Conservation (phyloP, 35 echinoderm and acorn worm genomes). For the Amphiura filiformis region DNA sequence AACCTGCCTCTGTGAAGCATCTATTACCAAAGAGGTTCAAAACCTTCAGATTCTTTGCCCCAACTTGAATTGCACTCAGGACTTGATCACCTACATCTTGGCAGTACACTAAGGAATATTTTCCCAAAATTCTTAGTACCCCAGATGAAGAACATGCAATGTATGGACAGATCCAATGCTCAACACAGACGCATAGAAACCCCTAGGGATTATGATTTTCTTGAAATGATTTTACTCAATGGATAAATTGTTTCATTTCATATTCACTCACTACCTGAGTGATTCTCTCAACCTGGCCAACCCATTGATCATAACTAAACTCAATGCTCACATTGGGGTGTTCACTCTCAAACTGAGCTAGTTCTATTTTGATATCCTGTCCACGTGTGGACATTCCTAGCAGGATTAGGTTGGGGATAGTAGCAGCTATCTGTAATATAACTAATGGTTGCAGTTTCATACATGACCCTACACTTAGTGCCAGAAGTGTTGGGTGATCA, state of each 20-base stretch:
- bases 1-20: neutral
- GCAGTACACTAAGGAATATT: neutral
- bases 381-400: neutral
- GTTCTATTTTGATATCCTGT: neutral
- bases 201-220: too few relatives aligned
- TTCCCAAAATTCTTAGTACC: too few relatives aligned
- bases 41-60: neutral
- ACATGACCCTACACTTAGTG: neutral
- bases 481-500: neutral
- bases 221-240: neutral
- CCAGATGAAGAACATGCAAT: too few relatives aligned
- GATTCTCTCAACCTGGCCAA: neutral
- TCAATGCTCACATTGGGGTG: neutral
- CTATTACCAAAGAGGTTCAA: neutral
- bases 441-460: neutral
- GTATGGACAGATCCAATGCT: too few relatives aligned
- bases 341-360: neutral
- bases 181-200: too few relatives aligned
- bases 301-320: neutral
- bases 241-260: neutral
- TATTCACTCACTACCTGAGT: neutral
- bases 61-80: neutral
- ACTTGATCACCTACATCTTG: neutral
- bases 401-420: neutral
- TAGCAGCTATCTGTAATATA: neutral